Evolutionary conservation across 2,113 vertebrate species (phyloP).

Genomic region (Hippocampus barbouri): DNA sequence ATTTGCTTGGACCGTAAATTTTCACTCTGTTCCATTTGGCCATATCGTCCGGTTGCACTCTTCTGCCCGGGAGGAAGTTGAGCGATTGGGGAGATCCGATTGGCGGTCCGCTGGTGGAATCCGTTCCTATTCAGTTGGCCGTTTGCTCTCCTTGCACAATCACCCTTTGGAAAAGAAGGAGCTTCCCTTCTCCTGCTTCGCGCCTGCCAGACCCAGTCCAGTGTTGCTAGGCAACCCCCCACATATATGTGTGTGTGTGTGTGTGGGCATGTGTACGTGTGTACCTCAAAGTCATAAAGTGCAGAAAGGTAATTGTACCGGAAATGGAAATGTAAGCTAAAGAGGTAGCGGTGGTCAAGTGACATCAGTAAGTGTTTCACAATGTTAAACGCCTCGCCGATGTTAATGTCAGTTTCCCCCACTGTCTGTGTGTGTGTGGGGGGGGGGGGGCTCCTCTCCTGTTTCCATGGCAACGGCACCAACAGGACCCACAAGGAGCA

Average conservation of each 20-base stretch:
- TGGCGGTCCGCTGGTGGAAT: not conserved
- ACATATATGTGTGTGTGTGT: slow-evolving; percentile 18
- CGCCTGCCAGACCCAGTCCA: slow-evolving; percentile 50
- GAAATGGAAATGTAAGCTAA: not conserved
- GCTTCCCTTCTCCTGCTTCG: slow-evolving; percentile 38
- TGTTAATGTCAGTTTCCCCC: slow-evolving; percentile 10
- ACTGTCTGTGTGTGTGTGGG: not conserved
- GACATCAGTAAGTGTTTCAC: not conserved
- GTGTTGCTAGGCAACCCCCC: slow-evolving; percentile 72
- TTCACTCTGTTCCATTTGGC: not conserved
- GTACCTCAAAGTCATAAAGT: slow-evolving; percentile 40
- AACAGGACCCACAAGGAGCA: slow-evolving; percentile 27
- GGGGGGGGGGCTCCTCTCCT: slow-evolving; percentile 2
- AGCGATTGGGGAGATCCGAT: not conserved
- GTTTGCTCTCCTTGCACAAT: slow-evolving; percentile 29
- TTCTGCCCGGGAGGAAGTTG: not conserved
- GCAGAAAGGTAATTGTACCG: not conserved
- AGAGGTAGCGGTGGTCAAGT: not conserved
- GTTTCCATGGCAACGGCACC: slow-evolving; percentile 60
- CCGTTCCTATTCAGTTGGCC: not conserved
- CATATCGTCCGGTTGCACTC: not conserved
- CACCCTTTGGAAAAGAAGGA: slow-evolving; percentile 35
- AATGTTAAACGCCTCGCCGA: slow-evolving; percentile 3
- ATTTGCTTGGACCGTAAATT: not conserved
- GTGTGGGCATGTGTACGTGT: not conserved